Conservation (phyloP, 2,113 vertebrate genomes). For the Hemibagrus wyckioides region DNA sequence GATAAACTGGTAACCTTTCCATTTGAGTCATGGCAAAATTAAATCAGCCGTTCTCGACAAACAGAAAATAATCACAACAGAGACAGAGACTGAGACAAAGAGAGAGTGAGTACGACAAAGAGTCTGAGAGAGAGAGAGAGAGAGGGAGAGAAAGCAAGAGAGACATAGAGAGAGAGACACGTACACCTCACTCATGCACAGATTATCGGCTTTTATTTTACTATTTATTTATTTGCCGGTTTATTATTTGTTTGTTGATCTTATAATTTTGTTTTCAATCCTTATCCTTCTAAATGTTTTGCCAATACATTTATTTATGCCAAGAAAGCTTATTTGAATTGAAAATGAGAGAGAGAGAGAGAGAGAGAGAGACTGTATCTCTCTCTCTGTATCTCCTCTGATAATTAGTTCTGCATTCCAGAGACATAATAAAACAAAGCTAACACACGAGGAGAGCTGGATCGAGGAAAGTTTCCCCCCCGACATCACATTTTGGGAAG, state of each 20-base stretch:
- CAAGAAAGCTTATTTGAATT: too few species aligned
- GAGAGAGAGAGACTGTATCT: background rate
- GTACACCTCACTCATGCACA: too few species aligned
- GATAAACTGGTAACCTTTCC: background rate
- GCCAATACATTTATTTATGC: too few species aligned
- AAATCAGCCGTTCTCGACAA: background rate
- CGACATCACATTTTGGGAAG: background rate
- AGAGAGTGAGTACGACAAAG: too few species aligned
- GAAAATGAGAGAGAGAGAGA: background rate
- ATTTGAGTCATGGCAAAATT: background rate
- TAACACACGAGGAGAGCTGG: background rate
- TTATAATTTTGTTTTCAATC: too few species aligned
- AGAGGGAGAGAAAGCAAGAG: too few species aligned
- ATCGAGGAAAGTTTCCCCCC: background rate
- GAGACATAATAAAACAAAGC: background rate
- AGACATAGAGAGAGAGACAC: too few species aligned
- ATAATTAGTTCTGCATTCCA: slow-evolving; percentile 6
- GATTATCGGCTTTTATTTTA: too few species aligned
- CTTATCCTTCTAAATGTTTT: too few species aligned
- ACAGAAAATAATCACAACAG: background rate
- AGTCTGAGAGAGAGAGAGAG: background rate
- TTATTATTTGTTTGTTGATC: too few species aligned
- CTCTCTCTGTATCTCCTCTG: background rate
- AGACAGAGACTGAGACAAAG: background rate
- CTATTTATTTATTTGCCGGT: too few species aligned